A percentile compares a stretch with the other conserved stretches of the same genome.
phyloP scores from a whole-genome alignment of 2,888 invertebrate genomes.

The Campopleginae sp. region DNA sequence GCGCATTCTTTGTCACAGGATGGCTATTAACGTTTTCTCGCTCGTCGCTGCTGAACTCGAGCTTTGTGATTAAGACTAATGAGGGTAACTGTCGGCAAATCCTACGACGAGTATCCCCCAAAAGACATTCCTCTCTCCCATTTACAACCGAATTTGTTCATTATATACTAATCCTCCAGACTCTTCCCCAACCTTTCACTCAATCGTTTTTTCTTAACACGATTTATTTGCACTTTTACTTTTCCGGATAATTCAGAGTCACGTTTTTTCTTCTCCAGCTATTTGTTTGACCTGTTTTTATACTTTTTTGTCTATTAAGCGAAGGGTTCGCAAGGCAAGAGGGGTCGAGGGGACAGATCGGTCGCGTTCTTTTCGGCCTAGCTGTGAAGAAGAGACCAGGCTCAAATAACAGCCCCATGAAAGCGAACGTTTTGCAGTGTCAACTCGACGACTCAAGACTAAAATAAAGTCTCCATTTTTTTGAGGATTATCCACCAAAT shows the following conservation, averaged over 20 bases:
- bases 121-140: slow-evolving; percentile 23
- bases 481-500: background rate
- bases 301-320: slow-evolving; percentile 11
- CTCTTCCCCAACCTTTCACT: slow-evolving; percentile 4
- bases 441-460: background rate
- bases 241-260: slow-evolving; percentile 33
- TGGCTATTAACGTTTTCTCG: slow-evolving; percentile 54
- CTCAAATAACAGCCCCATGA: background rate
- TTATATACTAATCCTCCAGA: slow-evolving; percentile 32
- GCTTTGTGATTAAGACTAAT: slow-evolving; percentile 68
- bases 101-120: slow-evolving; percentile 14
- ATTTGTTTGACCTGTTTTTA: slow-evolving; percentile 19
- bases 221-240: slow-evolving; percentile 35
- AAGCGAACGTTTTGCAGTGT: background rate
- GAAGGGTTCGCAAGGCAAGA: background rate
- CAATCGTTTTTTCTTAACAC: background rate
- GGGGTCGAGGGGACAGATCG: background rate
- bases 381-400: background rate
- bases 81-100: slow-evolving; percentile 54
- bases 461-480: background rate
- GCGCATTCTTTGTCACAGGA: slow-evolving; percentile 56
- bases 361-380: slow-evolving; percentile 1
- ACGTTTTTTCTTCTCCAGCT: slow-evolving; percentile 13
- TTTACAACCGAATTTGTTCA: slow-evolving; percentile 46
- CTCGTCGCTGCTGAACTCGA: slow-evolving; percentile 12